These are phyloP conservation scores for Neosalanx taihuensis DNA, from an alignment of 2,797 vertebrate species.

Conservation along the genomic window DNA sequence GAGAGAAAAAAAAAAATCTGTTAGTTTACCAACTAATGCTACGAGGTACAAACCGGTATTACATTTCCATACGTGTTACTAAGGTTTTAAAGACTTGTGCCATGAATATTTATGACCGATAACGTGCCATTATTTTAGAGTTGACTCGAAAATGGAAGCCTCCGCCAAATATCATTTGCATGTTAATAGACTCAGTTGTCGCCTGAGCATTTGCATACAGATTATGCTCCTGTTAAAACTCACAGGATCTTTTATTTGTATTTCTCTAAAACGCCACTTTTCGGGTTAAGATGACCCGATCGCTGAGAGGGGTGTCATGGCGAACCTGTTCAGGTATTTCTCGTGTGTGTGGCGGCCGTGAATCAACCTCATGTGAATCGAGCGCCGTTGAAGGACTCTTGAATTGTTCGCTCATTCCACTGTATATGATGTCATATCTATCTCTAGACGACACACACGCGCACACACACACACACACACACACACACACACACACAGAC, in stretches of 20 bases:
- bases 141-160: conserved; percentile 44
- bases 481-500: not conserved
- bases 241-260: conserved; percentile 35
- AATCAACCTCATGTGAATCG: no score
- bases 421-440: not conserved
- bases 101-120: conserved; percentile 48
- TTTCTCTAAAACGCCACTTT: conserved; percentile 13
- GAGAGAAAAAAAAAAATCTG: not conserved
- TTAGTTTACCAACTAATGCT: not conserved
- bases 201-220: conserved; percentile 55
- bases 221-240: conserved; percentile 37
- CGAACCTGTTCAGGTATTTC: not conserved
- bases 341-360: no score
- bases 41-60: conserved; percentile 8
- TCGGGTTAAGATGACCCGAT: not conserved
- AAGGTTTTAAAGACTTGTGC: conserved; percentile 22
- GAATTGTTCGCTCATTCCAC: not conserved
- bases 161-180: conserved; percentile 46
- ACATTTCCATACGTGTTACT: conserved; percentile 13
- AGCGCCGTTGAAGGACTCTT: no score
- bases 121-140: conserved; percentile 49
- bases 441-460: not conserved
- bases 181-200: conserved; percentile 55
- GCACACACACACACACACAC: no score
- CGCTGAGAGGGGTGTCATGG: not conserved